Evolutionary conservation across 2,888 invertebrate species (phyloP).

Genomic region (Trypoxylon attenuatum): DNA sequence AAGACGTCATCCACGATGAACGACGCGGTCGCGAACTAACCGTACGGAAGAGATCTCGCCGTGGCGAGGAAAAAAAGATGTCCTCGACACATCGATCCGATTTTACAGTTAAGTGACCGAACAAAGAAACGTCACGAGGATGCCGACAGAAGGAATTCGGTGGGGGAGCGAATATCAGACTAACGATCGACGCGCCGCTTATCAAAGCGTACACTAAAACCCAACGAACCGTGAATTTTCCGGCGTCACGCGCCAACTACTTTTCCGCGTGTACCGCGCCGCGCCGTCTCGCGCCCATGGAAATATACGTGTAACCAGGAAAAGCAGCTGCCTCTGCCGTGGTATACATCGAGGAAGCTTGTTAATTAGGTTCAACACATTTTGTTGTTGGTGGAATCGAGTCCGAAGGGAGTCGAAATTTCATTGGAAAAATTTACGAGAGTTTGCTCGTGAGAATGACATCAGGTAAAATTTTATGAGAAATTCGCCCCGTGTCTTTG

Average conservation of each 20-base stretch:
- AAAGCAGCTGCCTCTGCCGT: neutral
- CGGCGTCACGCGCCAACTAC: conserved; percentile 40
- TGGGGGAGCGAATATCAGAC: conserved; percentile 27
- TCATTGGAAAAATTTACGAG: no score
- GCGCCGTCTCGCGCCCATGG: no score
- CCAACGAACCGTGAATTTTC: conserved; percentile 51
- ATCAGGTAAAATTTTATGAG: neutral
- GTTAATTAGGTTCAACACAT: no score
- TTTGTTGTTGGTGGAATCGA: no score
- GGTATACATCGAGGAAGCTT: neutral
- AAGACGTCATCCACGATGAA: neutral
- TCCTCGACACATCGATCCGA: conserved; percentile 15
- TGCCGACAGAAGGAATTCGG: conserved; percentile 35
- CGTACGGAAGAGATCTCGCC: neutral
- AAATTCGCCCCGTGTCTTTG: neutral
- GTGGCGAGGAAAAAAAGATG: neutral
- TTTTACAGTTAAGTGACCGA: conserved; percentile 34
- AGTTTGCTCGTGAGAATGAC: no score
- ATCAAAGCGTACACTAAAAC: conserved; percentile 48
- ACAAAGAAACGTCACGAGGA: conserved; percentile 30
- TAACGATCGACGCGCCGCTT: conserved; percentile 34
- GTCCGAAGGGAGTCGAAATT: no score
- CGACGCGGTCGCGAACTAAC: conserved; percentile 9
- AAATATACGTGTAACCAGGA: no score
- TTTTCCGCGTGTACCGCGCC: conserved; percentile 21